Evolutionary conservation across 2,113 vertebrate species (phyloP), one percentile per base, ranked within the genome.

Genomic region (Triplophysa dalaica): DNA sequence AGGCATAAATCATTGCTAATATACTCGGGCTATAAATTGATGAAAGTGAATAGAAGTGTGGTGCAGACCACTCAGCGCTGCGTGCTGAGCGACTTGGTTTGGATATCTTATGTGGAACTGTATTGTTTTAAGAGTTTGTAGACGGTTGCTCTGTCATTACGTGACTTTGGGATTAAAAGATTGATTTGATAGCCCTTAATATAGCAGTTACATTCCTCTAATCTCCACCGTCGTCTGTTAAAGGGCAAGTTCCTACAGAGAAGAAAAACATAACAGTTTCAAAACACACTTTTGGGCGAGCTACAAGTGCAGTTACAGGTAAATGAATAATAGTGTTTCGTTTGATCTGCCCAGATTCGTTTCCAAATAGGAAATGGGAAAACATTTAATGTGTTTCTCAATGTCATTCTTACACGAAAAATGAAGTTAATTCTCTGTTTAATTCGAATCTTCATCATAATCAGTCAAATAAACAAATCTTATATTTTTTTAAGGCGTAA

Each of bases 1-100:
- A 79, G 38, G n/a, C 72, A 81, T 84, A 82, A 81, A 79, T 70
- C 56, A 81, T 70, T 19, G 24, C 70, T 84, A 73, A 70, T 77
- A 48, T 58, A 60, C 13, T 69, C 6, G 45, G 38, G 69, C 60
- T 81, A 75, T 78, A 75, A 81, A 78, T 41, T 81, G 68, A 67
- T 61, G 54, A 78, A 24, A 69, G 56, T 65, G 64, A 84, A 77
- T 77, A 54, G 54, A 43, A 65, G 75, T 78, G 43, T 48, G 26
- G 43, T 58, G n/a, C 29, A 26, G 38, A 82, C 52, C 67, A 66
- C 16, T 41, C 73, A 60, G 41, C 70, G 61, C 26, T 79, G 56
- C 38, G 0, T 62, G 10, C 73, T 48, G 54, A 64, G 33, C 17
- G 21, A 60, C 29, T 22, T 56, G 56, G 45, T 68, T 79, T 61